phyloP scores from a whole-genome alignment of 2,797 vertebrate species.

The Loris lydekkerianus region DNA sequence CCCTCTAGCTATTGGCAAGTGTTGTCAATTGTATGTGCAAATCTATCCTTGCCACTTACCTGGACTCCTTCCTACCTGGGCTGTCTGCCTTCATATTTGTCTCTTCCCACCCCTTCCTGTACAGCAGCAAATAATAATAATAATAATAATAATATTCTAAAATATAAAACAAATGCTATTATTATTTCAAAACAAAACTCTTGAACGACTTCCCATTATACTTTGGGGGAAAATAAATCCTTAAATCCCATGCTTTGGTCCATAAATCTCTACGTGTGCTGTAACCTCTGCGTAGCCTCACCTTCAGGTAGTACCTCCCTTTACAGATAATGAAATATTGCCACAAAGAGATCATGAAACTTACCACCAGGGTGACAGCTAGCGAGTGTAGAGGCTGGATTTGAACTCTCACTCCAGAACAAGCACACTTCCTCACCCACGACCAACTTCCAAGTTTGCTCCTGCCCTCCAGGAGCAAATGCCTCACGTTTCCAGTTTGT shows the following conservation, averaged over 20 bases:
- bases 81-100: neutral
- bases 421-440: fast-evolving
- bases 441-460: neutral
- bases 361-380: neutral
- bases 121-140: neutral
- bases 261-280: neutral
- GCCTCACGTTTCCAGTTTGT: neutral
- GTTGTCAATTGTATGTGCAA: neutral
- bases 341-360: neutral
- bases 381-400: neutral
- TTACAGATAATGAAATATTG: neutral
- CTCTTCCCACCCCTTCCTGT: neutral
- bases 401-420: neutral
- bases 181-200: neutral
- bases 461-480: neutral
- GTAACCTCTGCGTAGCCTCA: neutral
- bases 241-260: neutral
- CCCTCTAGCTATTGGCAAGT: neutral
- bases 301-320: neutral
- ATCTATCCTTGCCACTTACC: neutral
- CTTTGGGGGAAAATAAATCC: neutral
- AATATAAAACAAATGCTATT: neutral
- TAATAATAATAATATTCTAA: neutral
- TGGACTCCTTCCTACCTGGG: neutral
- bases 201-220: neutral